phyloP scores from a whole-genome alignment of 2,113 vertebrate genomes.

The Pseudorhombus dupliciocellatus region DNA sequence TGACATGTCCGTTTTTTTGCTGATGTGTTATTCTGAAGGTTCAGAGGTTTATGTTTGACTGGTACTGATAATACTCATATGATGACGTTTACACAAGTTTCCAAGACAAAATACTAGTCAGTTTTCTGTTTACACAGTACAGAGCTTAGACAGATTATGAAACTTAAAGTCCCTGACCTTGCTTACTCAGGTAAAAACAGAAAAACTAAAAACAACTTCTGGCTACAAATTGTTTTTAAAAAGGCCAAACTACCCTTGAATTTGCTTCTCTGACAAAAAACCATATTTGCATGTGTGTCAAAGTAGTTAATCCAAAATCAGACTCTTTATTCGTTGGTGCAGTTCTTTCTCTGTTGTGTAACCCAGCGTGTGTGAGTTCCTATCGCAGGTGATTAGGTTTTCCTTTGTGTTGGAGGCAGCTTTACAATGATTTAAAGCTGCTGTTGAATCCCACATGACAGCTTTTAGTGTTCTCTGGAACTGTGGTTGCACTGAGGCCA shows the following conservation, averaged over 20 bases:
- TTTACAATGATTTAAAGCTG: conserved; percentile 58
- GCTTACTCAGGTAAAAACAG: conserved; percentile 6
- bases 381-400: conserved; percentile 28
- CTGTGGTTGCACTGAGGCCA: conserved; percentile 8
- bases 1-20: conserved; percentile 4
- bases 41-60: too few relatives aligned
- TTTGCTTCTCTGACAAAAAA: too few relatives aligned
- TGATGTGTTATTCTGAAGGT: neutral
- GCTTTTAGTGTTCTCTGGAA: conserved; percentile 25
- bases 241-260: neutral
- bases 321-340: conserved; percentile 3
- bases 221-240: neutral
- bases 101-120: too few relatives aligned
- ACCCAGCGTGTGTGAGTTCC: conserved; percentile 4
- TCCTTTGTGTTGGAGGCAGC: conserved; percentile 44
- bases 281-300: too few relatives aligned
- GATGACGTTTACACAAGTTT: too few relatives aligned
- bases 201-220: neutral
- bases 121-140: too few relatives aligned
- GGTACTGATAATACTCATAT: too few relatives aligned
- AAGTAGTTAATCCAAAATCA: neutral
- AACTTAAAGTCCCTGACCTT: conserved; percentile 15
- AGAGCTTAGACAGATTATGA: too few relatives aligned
- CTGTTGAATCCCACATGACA: conserved; percentile 49
- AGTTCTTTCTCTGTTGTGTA: conserved; percentile 2